Percentiles rank a stretch among this genome's conserved stretches.
Conservation (phyloP, 2,888 invertebrate genomes). For the Griposia aprilina region DNA sequence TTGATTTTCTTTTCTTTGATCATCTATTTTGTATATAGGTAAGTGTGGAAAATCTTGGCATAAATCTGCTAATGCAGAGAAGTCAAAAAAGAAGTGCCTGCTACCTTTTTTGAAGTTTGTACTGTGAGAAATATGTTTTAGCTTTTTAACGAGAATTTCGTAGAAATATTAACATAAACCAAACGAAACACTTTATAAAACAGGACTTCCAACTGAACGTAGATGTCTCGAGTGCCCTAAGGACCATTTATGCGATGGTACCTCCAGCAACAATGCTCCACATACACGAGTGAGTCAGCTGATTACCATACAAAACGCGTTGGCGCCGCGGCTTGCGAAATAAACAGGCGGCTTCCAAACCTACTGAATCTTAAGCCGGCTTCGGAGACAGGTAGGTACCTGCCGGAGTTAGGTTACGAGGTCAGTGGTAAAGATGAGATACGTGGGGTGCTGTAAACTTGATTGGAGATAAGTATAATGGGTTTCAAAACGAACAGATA, state of each 20-base stretch:
- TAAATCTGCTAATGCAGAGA: neutral
- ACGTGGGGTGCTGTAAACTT: conserved; percentile 25
- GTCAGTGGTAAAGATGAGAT: conserved; percentile 29
- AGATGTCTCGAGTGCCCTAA: conserved; percentile 27
- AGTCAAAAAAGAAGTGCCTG: neutral
- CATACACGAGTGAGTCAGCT: conserved; percentile 34
- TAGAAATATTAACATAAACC: too few relatives aligned
- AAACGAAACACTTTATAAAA: conserved; percentile 21
- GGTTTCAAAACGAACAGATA: conserved; percentile 27
- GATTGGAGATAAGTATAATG: conserved; percentile 31
- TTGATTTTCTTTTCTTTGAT: neutral
- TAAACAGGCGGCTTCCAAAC: conserved; percentile 52
- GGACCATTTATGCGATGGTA: conserved; percentile 30
- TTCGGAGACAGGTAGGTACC: conserved; percentile 21
- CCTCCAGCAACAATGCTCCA: conserved; percentile 25
- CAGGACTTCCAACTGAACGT: neutral
- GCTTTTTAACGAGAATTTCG: neutral
- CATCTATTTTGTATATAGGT: neutral
- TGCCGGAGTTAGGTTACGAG: conserved; percentile 37
- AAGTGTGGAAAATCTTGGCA: neutral
- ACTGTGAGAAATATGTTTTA: neutral
- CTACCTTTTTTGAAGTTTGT: neutral
- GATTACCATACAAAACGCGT: conserved; percentile 65
- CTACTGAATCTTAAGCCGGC: conserved; percentile 49
- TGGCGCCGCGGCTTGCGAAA: conserved; percentile 43